Base-by-base conservation (phyloP, 2,113 vertebrate species). In the Pyxicephalus adspersus region DNA sequence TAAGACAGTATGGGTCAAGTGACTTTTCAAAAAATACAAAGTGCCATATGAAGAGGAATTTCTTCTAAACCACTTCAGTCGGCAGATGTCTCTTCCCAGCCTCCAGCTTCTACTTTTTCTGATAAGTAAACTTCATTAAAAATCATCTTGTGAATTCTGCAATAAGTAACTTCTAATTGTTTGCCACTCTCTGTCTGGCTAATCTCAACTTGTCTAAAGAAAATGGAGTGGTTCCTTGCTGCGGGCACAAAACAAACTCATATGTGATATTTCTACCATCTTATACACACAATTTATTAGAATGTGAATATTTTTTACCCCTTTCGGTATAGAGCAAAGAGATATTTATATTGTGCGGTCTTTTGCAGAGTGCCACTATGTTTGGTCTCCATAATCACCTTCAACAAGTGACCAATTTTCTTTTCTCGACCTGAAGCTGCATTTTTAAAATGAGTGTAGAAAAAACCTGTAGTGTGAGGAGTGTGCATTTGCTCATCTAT, bases 141-240 rank as follows among this genome's bases (percentile, higher is more conserved):
- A 81, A 26, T 81, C 60, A 64, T 73, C 31, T 68, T 79, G 64
- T 68, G 77, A 68, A 79, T 57, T 79, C 54, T 68, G 54, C 54
- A 79, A 68, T 79, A 79, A 79, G 54, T 60, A 29, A 77, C 75
- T 77, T 65, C 18, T 68, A 18, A 79, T 79, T 68, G 65, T 79
- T 64, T 79, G 54, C 77, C 54, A 52, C 64, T 67, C 64, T 29
- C 77, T 57, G 31, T 8, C 64, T 60, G 31, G 29, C 25, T 79
- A 70, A 79, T 79, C 64, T 67, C 52, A 58, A 54, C 64, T 60
- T 68, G 26, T 65, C 25, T n/a, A 26, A 77, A 55, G 63, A 71
- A 71, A 23, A 65, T 15, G 52, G 45, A 55, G 63, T 19, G 25
- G 52, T 20, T 68, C 26, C 54, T 68, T 19, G 77, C 77, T 68